phyloP scores from a whole-genome alignment of 1,140 invertebrate species.

The Pomacea maculata region DNA sequence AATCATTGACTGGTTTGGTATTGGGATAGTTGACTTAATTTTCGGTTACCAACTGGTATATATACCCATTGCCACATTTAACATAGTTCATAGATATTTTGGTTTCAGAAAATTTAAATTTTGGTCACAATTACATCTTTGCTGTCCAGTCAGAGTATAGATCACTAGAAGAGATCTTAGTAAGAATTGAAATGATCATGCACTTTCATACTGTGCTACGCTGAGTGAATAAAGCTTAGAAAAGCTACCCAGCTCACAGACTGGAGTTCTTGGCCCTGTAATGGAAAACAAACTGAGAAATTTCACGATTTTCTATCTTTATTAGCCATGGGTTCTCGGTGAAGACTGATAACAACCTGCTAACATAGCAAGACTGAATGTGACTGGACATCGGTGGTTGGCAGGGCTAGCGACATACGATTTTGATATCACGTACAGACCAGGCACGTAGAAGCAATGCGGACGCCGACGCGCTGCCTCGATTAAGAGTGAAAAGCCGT shows the following conservation, averaged over 20 bases:
- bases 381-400: slow-evolving; percentile 13
- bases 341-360: slow-evolving; percentile 20
- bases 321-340: slow-evolving; percentile 10
- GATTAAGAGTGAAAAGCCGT: not conserved
- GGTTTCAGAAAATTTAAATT: no score
- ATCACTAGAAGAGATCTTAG: no score
- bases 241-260: slow-evolving; percentile 26
- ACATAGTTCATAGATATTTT: no score
- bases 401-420: slow-evolving; percentile 9
- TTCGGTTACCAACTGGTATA: not conserved
- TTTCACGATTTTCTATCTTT: slow-evolving; percentile 24
- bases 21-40: not conserved
- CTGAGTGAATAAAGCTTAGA: slow-evolving; percentile 14
- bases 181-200: not conserved
- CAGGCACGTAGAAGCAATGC: not conserved
- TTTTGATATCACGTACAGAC: not conserved
- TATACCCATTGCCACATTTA: not conserved
- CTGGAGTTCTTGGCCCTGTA: slow-evolving; percentile 33
- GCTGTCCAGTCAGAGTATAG: no score
- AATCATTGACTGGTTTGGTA: slow-evolving; percentile 38
- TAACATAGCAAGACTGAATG: slow-evolving; percentile 16
- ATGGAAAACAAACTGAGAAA: slow-evolving; percentile 30
- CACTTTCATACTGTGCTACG: slow-evolving; percentile 26
- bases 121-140: no score
- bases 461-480: slow-evolving; percentile 25